A percentile compares a stretch with the other conserved stretches of the same genome.
phyloP scores from a whole-genome alignment of 2,797 vertebrate genomes.

The Sparidentex hasta region DNA sequence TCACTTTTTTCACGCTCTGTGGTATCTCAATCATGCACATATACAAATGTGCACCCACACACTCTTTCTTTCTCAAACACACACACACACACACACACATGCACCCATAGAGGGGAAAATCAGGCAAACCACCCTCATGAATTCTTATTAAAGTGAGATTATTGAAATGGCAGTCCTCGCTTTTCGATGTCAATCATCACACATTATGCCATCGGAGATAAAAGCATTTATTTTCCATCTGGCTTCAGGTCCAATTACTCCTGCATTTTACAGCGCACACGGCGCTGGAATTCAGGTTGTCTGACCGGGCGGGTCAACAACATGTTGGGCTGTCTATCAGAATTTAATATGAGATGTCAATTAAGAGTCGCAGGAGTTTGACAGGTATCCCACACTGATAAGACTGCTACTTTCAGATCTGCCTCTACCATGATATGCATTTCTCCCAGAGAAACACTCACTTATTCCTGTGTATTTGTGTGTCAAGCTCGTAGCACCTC shows the following conservation, averaged over 20 bases:
- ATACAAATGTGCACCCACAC: conserved; percentile 61
- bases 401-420: not conserved
- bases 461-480: not conserved
- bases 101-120: conserved; percentile 49
- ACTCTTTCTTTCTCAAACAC: conserved; percentile 24
- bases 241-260: conserved; percentile 63
- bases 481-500: not conserved
- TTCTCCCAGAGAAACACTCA: conserved; percentile 12
- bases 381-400: conserved; percentile 39
- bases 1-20: conserved; percentile 36
- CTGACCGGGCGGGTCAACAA: conserved; percentile 47
- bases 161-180: conserved; percentile 59
- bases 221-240: conserved; percentile 64
- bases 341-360: conserved; percentile 55
- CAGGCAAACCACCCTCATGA: conserved; percentile 58
- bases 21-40: conserved; percentile 43
- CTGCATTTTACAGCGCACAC: conserved; percentile 44
- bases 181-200: conserved; percentile 69
- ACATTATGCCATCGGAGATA: conserved; percentile 64
- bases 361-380: conserved; percentile 48
- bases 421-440: conserved; percentile 8
- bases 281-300: conserved; percentile 39
- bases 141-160: conserved; percentile 76
- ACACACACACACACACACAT: not conserved
- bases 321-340: conserved; percentile 56